phyloP scores from a whole-genome alignment of 2,888 invertebrate genomes.

The Drosophila formosana region DNA sequence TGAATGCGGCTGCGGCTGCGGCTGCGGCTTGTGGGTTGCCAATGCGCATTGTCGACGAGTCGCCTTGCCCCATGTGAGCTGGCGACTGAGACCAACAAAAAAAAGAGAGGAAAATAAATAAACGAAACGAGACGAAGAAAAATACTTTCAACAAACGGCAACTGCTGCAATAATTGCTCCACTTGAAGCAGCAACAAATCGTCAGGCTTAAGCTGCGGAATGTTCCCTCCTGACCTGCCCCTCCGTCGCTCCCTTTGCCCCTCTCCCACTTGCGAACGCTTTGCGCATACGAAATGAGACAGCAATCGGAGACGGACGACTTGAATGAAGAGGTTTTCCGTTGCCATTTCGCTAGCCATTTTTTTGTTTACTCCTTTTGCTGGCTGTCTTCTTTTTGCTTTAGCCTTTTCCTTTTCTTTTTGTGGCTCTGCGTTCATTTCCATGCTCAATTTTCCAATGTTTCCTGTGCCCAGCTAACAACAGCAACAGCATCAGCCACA shows the following conservation, averaged over 20 bases:
- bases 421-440: slow-evolving; percentile 70
- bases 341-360: slow-evolving; percentile 67
- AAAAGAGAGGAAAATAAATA: not conserved
- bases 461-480: slow-evolving; percentile 73
- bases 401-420: slow-evolving; percentile 16
- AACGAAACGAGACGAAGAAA: slow-evolving; percentile 7
- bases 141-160: slow-evolving; percentile 43
- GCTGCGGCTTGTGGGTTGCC: slow-evolving; percentile 24
- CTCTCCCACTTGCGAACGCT: slow-evolving; percentile 47
- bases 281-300: slow-evolving; percentile 79
- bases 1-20: slow-evolving; percentile 56
- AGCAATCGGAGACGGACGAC: slow-evolving; percentile 59
- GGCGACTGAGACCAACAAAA: too few species aligned
- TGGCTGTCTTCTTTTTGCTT: slow-evolving; percentile 7
- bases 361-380: slow-evolving; percentile 34
- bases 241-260: not conserved
- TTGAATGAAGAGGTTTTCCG: slow-evolving; percentile 81
- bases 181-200: slow-evolving; percentile 73
- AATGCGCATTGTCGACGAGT: slow-evolving; percentile 46
- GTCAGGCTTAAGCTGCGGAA: slow-evolving; percentile 56
- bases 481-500: slow-evolving; percentile 46
- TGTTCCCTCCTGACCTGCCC: slow-evolving; percentile 20
- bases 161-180: slow-evolving; percentile 79
- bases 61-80: slow-evolving; percentile 43
- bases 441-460: slow-evolving; percentile 81